Evolutionary conservation across 2,888 invertebrate species (phyloP), one percentile per base, ranked within the genome.

Genomic region (Coelinius sp.): DNA sequence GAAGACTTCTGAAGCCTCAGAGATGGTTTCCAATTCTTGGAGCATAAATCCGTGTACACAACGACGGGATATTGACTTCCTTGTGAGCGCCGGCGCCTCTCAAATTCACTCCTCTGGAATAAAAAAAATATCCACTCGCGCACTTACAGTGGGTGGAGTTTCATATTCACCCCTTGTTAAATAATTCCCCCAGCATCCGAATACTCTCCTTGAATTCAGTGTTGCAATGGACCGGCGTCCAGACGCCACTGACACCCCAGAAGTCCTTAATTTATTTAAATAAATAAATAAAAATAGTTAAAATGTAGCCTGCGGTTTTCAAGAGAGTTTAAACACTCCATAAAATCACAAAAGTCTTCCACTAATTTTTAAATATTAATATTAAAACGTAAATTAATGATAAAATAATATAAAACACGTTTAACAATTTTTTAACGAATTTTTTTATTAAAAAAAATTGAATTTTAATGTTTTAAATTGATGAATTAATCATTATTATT

Each of bases 271-370:
- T 20, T 63, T 2, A 38, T 25, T 0, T 2, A 31, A 27, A 52
- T 20, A 38, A 49, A 53, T 17, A 53, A 46, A 41, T 62, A 27
- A 65, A 56, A 41, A 41, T 27, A 22, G 17, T 3, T 64, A 74
- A 75, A 70, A 76, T 74, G 68, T 53, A 70, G 44, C 73, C 72
- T 22, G 53, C 69, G 77, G 82, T 82, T 84, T 85, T 83, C 83
- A 80, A 78, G 80, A 82, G 85, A 72, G 63, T 63, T 35, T 53
- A 25, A 17, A 74, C 22, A 68, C 22, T 71, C 69, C 24, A 62
- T 68, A 80, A 84, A 84, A 86, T 86, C 86, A 86, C 86, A 83
- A 79, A 82, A 84, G 86, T 86, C 86, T 86, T 86, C 86, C 86
- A 85, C 72, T 81, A 78, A 75, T 53, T 72, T 75, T 73, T 77